Evolutionary conservation across 2,888 invertebrate species (phyloP), one percentile per base, ranked within the genome.

Genomic region (Smittia sp.): DNA sequence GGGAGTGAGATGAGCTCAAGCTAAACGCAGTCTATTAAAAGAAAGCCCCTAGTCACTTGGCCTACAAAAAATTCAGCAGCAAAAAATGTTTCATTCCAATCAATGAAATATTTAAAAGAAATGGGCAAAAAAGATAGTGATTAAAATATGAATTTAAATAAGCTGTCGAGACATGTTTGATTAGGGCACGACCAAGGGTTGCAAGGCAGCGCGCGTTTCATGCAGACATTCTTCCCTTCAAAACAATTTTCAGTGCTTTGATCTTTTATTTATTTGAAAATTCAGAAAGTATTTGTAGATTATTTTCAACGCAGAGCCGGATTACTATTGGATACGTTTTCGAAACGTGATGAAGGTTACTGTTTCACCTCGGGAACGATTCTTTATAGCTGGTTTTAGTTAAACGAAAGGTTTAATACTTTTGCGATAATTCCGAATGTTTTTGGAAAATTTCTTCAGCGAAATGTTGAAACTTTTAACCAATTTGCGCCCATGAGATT

Each of bases 281-380:
- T 39, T 39, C 22, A 13, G 20, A 32, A 69, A 46, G 46, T 67
- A 69, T 69, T 69, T 52, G 27, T 54, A 69, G 54, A 41, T 41
- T 52, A 69, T 52, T 52, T 54, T 27, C 69, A 67, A 15, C 4
- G 18, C 13, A 67, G 38, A 20, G 20, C 9, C 25, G 52, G 22
- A 68, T 24, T 68, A 54, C 41, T 69, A 69, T 69, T 52, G 69
- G 69, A 69, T 69, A 69, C 54, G 69, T 69, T 69, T 69, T 69
- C 54, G 67, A 69, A n/a, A 46, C 15, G 13, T 69, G 69, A 69
- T 69, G 54, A 52, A 27, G 69, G 54, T 54, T 69, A n/a, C 1
- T 54, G 20, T 27, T 15, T 58, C n/a, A 22, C 58, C 22, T 18
- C 58, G 15, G 46, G 46, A 46, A 46, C n/a, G 15, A 58, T 20